Conservation (phyloP, 2,113 vertebrate genomes). For the Cavia aperea region DNA sequence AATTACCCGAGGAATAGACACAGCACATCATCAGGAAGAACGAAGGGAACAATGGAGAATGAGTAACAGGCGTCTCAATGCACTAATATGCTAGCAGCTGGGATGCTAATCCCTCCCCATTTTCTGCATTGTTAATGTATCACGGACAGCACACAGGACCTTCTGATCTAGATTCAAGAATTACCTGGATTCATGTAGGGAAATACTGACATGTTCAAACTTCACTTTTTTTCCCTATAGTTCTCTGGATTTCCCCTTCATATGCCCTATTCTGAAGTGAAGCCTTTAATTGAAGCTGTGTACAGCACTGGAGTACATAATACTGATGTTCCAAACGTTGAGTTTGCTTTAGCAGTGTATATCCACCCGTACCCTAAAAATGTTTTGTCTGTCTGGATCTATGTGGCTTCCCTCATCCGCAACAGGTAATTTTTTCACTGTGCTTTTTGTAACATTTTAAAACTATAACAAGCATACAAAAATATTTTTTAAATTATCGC, state of each 20-base stretch:
- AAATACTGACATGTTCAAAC: neutral
- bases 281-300: conserved; percentile 88
- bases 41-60: neutral
- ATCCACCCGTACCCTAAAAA: conserved; percentile 92
- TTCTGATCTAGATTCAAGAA: neutral
- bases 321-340: conserved; percentile 82
- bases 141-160: neutral
- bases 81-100: neutral
- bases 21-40: neutral
- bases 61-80: neutral
- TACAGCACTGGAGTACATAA: conserved; percentile 93
- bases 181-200: neutral
- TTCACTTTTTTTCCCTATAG: conserved; percentile 68
- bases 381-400: conserved; percentile 94
- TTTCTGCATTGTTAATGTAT: neutral
- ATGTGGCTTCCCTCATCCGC: conserved; percentile 90
- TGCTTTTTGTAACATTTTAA: conserved; percentile 37
- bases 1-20: neutral
- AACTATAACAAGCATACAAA: neutral
- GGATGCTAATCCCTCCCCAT: neutral
- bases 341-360: conserved; percentile 95
- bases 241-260: conserved; percentile 96
- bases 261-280: conserved; percentile 89
- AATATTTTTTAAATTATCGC: neutral
- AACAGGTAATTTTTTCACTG: conserved; percentile 69